Evolutionary conservation across 2,888 invertebrate species (phyloP), one percentile per base, ranked within the genome.

Genomic region (Eretmocerus hayati): DNA sequence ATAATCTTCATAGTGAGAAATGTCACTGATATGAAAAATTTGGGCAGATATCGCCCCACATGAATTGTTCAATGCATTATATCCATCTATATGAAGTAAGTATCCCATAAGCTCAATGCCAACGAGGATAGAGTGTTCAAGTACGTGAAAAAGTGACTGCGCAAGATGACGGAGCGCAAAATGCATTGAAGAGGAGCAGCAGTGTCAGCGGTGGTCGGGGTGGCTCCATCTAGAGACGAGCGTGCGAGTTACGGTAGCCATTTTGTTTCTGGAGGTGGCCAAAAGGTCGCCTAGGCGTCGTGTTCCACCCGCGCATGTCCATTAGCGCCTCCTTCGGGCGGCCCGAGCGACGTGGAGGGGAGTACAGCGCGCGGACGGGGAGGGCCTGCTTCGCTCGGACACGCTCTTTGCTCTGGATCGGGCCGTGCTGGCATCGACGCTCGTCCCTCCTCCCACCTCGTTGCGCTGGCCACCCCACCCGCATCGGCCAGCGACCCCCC

Each of bases 211-310:
- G 26, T 11, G 26, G 8, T 6, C 26, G 26, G 26, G 26, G 20
- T 54, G 54, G 46, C 46, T 33, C 48, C 50, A 52, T 49, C 51
- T 47, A 36, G 35, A 46, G 49, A 56, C 45, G 53, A 57, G 52
- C 52, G 50, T 43, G 30, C 39, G 57, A 66, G 72, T 53, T 57
- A 47, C 45, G 72, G 72, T 77, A 76, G 76, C 78, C 79, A 79
- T 79, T 78, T 78, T 78, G 78, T 78, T 77, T 74, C 73, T 71
- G 71, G 71, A 71, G 66, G 66, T 70, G 70, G 69, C 71, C 71
- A 71, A 71, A 69, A 70, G 71, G 71, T 73, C 70, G 71, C 72
- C 71, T 72, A 68, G 63, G 67, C 67, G 68, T 69, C 69, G 69
- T 65, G 67, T 62, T 68, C 66, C 69, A 71, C 70, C 71, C 70